A percentile compares a stretch with the other conserved stretches of the same genome.
Evolutionary conservation across 1,140 invertebrate genomes (phyloP).

Genomic region (Pachypsylla venusta): DNA sequence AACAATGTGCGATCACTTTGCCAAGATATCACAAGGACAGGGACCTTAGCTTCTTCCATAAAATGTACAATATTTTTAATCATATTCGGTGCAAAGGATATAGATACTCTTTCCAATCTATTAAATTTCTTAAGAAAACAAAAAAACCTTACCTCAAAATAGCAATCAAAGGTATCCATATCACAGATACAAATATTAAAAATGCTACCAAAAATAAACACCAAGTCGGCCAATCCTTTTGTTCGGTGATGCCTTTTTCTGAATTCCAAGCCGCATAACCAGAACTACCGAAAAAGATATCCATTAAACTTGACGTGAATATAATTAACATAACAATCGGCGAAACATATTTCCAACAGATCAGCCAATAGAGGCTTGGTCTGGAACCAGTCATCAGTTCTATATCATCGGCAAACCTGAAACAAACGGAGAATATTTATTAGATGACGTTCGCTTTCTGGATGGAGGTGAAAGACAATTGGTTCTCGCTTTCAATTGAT

Average conservation of each 20-base stretch:
- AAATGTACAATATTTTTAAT: too few species aligned
- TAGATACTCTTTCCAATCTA: too few species aligned
- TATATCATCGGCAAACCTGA: slow-evolving; percentile 79
- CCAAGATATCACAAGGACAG: too few species aligned
- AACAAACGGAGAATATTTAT: slow-evolving; percentile 15
- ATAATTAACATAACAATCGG: slow-evolving; percentile 82
- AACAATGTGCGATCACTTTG: too few species aligned
- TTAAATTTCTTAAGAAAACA: too few species aligned
- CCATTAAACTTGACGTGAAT: slow-evolving; percentile 64
- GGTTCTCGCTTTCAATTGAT: too few species aligned
- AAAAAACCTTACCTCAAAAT: slow-evolving; percentile 49
- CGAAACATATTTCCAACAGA: slow-evolving; percentile 89
- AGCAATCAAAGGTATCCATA: slow-evolving; percentile 77
- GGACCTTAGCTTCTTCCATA: too few species aligned
- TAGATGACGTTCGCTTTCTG: too few species aligned
- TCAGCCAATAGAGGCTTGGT: slow-evolving; percentile 74
- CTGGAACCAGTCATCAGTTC: slow-evolving; percentile 84
- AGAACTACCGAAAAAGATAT: slow-evolving; percentile 64
- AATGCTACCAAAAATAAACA: slow-evolving; percentile 56
- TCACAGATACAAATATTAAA: slow-evolving; percentile 58
- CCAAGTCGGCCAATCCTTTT: slow-evolving; percentile 64
- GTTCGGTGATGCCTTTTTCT: slow-evolving; percentile 49
- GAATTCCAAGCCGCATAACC: slow-evolving; percentile 74
- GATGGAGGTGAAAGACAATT: too few species aligned
- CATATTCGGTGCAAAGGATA: too few species aligned